A percentile compares a stretch with the other conserved stretches of the same genome.
Conservation (phyloP, 2,113 vertebrate species). For the Pomatostomus ruficeps region DNA sequence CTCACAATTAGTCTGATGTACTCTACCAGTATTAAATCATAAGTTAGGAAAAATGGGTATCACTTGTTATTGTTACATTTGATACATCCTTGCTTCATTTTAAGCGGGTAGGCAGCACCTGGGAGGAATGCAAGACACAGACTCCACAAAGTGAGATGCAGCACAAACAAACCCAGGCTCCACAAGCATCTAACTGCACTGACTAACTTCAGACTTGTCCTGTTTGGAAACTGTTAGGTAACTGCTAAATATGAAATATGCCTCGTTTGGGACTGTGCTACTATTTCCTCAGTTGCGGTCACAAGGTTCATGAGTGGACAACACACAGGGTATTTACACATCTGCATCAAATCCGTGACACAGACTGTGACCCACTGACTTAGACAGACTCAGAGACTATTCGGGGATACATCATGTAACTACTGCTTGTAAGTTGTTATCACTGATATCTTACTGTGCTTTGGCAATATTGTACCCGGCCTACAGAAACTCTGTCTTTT, state of each 20-base stretch:
- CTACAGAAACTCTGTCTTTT: neutral
- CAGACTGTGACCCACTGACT: neutral
- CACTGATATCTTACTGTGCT: neutral
- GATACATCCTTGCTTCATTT: neutral
- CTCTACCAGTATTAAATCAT: neutral
- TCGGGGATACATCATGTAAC: neutral
- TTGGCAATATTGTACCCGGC: neutral
- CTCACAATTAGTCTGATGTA: neutral
- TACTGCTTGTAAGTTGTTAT: neutral
- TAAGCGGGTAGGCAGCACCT: neutral
- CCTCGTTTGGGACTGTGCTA: neutral
- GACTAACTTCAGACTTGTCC: neutral
- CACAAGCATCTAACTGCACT: neutral
- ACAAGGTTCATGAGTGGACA: neutral
- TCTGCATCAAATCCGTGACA: neutral
- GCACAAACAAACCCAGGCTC: neutral
- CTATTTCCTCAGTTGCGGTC: neutral
- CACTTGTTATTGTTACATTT: neutral
- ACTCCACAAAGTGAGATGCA: neutral
- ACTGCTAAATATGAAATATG: neutral
- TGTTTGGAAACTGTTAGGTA: neutral
- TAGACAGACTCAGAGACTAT: neutral
- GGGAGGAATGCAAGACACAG: rapidly evolving
- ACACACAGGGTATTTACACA: neutral
- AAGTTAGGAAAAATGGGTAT: neutral